Conservation (phyloP, 2,888 invertebrate genomes). For the Silvanus unidentatus region DNA sequence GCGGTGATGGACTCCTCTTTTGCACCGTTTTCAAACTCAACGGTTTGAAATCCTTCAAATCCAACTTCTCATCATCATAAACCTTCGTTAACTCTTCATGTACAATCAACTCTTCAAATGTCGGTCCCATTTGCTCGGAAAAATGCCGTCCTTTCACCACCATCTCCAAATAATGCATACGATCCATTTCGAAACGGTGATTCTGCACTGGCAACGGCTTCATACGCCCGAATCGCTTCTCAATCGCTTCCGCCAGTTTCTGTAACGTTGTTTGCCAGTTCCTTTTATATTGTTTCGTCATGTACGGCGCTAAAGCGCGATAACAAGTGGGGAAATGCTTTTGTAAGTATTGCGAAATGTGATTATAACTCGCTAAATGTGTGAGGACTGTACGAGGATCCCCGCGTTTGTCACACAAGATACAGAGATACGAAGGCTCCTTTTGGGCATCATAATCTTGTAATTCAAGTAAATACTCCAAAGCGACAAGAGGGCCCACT, state of each 20-base stretch:
- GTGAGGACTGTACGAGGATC: conserved; percentile 72
- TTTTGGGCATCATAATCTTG: conserved; percentile 57
- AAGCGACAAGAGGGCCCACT: conserved; percentile 56
- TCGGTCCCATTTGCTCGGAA: conserved; percentile 52
- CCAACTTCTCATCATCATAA: conserved; percentile 17
- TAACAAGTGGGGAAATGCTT: conserved; percentile 58
- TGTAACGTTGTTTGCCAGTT: conserved; percentile 49
- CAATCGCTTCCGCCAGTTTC: conserved; percentile 61
- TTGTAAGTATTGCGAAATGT: conserved; percentile 60
- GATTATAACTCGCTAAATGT: conserved; percentile 73
- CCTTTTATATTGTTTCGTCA: conserved; percentile 54
- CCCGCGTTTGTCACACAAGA: conserved; percentile 73
- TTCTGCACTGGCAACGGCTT: conserved; percentile 61
- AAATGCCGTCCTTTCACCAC: conserved; percentile 64
- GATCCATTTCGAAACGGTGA: conserved; percentile 63
- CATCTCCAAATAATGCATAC: conserved; percentile 56
- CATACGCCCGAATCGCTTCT: conserved; percentile 67
- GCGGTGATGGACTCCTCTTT: conserved; percentile 52
- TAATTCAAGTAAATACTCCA: conserved; percentile 75
- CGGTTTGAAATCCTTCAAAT: neutral
- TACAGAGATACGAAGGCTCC: conserved; percentile 71
- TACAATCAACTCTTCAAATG: conserved; percentile 51
- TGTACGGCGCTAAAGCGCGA: conserved; percentile 55
- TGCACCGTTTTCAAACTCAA: conserved; percentile 29
- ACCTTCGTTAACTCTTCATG: conserved; percentile 40